Evolutionary conservation across 1,140 invertebrate species (phyloP), one percentile per base, ranked within the genome.

Genomic region (Drosophila micromelanica): DNA sequence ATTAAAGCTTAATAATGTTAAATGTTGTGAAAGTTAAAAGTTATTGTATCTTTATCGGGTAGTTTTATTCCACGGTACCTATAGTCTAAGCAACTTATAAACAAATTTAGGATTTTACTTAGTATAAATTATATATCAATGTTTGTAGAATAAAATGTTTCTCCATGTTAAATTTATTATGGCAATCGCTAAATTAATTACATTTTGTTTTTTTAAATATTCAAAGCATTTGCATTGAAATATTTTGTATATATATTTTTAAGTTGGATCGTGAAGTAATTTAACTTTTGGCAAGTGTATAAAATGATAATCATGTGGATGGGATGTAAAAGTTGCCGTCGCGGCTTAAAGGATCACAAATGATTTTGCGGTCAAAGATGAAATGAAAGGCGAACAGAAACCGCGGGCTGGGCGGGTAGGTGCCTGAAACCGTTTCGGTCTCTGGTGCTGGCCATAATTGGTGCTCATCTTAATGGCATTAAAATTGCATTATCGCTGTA

Each of bases 401-500:
- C 32, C 12, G 65, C 5, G 20, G 46, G 13, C 3, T 8, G 13
- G 17, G 3, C 9, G 51, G 17, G 11, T n/a, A 9, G 37, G 42
- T 32, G 61, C 13, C 13, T 12, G 69, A 43, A 51, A 45, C 40
- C 40, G 59, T 59, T 42, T 49, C 49, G 40, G 65, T 23, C 43
- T 40, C 37, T 74, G 82, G 84, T 89, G 82, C 82, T 78, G 82
- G 76, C 84, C 82, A 87, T 87, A 87, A 87, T 87, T 87, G 82
- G 82, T 87, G 79, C 82, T 87, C 82, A 87, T 87, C 82, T 87
- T 87, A 87, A 87, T 87, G 84, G 82, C 79, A 87, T 87, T 87
- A 89, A 87, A 87, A 87, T 87, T 87, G 82, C 82, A 87, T 87
- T 87, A 87, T 87, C 82, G 82, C 84, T 76, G 82, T 87, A 87